Evolutionary conservation across 2,888 invertebrate genomes (phyloP).

Genomic region (Oscheius sp.): DNA sequence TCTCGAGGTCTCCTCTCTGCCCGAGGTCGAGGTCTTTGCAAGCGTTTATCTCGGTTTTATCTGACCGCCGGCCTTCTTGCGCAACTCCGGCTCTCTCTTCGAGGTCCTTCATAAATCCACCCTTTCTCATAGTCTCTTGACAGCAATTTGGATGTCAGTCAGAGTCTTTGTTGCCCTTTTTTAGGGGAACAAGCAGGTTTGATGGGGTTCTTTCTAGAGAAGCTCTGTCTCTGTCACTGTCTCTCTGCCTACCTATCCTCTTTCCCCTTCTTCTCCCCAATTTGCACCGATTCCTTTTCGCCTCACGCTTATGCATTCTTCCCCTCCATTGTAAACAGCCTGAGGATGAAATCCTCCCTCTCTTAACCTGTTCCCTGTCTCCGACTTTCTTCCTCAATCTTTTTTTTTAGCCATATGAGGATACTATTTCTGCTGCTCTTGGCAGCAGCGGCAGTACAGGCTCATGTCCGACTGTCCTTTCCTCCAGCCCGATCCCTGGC

Average conservation of each 20-base stretch:
- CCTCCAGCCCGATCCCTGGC: slow-evolving; percentile 78
- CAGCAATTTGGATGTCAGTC: slow-evolving; percentile 6
- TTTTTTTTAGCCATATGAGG: background rate
- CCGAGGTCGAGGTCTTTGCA: slow-evolving; percentile 27
- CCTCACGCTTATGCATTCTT: too few relatives aligned
- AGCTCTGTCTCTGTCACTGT: background rate
- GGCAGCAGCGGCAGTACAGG: slow-evolving; percentile 30
- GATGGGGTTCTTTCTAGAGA: background rate
- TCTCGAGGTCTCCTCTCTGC: background rate
- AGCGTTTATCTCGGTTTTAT: slow-evolving; percentile 37
- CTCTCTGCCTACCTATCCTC: background rate
- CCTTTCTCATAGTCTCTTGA: background rate
- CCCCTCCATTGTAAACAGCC: too few relatives aligned
- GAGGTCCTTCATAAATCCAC: slow-evolving; percentile 15
- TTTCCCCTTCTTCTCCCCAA: background rate
- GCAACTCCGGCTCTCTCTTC: slow-evolving; percentile 18
- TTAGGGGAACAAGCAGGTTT: background rate
- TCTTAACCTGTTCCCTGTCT: slow-evolving; percentile 18
- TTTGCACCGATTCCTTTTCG: background rate
- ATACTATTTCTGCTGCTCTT: slow-evolving; percentile 20
- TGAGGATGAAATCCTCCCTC: background rate
- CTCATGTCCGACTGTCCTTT: slow-evolving; percentile 60
- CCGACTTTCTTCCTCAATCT: too few relatives aligned
- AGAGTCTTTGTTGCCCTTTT: slow-evolving; percentile 7
- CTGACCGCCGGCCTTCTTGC: slow-evolving; percentile 35